Evolutionary conservation across 2,113 vertebrate genomes (phyloP), one percentile per base, ranked within the genome.

Genomic region (Protobothrops flavoviridis): DNA sequence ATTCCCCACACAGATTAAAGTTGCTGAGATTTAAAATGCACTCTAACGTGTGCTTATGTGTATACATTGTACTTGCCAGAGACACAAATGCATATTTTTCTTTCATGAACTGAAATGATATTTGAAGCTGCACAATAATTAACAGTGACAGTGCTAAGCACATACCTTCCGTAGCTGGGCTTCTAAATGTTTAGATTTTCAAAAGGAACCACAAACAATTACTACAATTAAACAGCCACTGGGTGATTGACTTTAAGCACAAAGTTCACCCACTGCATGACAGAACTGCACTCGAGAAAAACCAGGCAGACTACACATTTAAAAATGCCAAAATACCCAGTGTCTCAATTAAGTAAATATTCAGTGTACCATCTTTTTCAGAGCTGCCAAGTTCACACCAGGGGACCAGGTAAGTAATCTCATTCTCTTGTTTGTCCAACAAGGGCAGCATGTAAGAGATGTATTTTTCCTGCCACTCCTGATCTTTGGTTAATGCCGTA

Each of bases 371-470:
- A 89, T 98, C 98, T 93, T 98, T 98, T n/a, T 97, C 97, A n/a
- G 99, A 98, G 20, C 87, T 97, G 94, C 97, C 95, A 55, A 99
- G 94, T 26, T 96, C 97, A 95, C 98, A 98, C 99, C 99, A 99
- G 0, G 99, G 99, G n/a, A 99, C 98, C 93, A 99, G 94, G 89
- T 99, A 99, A 33, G 97, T 95, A 92, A 99, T 97, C 94, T 99
- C 98, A 94, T 97, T 98, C 91, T 98, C 97, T 95, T 99, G 99
- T 53, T 98, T 97, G 3, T 94, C 97, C 11, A 99, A 81, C 95
- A 99, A 96, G 2, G 98, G 96, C 1, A 98, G 95, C 53, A 94
- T 97, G 94, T 95, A 96, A 3, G 98, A 97, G 21, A 99, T 94
- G 93, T 98, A 98, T 93, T 98, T 97, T 43, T 97, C 98, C 33